Evolutionary conservation across 2,113 vertebrate species (phyloP).

Genomic region (Aramus guarauna): DNA sequence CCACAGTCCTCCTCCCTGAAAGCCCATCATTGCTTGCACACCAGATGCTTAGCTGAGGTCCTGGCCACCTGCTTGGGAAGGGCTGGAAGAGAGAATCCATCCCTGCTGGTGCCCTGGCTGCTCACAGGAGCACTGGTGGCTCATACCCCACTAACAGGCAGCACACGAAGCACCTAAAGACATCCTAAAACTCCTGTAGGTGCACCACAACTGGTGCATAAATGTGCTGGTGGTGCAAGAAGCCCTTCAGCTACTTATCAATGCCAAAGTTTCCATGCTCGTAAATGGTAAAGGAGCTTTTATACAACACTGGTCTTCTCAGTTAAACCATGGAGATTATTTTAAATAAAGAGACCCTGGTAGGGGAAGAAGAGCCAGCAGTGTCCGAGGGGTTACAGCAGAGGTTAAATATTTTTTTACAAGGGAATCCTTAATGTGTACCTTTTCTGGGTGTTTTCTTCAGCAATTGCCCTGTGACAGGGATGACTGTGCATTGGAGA

Average conservation of each 20-base stretch:
- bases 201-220: not conserved
- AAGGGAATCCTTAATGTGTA: not conserved
- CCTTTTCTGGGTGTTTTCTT: not conserved
- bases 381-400: not conserved
- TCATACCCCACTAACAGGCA: not conserved
- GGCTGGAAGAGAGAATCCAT: not conserved
- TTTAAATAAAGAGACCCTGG: not conserved
- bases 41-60: not conserved
- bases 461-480: not conserved
- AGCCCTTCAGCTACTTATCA: not conserved
- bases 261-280: not conserved
- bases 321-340: not conserved
- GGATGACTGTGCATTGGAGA: not conserved
- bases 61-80: not conserved
- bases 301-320: not conserved
- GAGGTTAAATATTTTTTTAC: not conserved
- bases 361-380: not conserved
- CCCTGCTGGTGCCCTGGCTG: not conserved
- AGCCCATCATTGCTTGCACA: not conserved
- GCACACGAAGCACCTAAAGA: not conserved
- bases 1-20: not conserved
- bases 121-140: not conserved
- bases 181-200: not conserved
- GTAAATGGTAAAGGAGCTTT: not conserved
- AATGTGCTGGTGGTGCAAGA: not conserved